Conservation (phyloP, 92 coral and sea anemone genomes). For the Bergia sp. region DNA sequence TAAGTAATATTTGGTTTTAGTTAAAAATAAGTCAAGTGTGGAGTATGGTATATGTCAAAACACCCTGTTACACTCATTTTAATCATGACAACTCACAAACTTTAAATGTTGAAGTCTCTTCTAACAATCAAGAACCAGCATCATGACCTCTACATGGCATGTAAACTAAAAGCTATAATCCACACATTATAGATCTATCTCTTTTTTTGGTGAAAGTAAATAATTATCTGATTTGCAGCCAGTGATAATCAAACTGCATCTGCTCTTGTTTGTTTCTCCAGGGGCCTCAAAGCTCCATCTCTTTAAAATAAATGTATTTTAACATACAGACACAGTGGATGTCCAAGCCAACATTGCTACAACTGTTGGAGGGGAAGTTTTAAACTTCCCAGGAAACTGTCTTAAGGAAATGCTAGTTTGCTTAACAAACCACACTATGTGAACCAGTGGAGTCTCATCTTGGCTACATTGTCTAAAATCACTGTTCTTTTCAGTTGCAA, state of each 20-base stretch:
- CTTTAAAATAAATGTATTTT: neutral
- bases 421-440: neutral
- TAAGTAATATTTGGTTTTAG: neutral
- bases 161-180: neutral
- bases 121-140: neutral
- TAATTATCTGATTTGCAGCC: no score
- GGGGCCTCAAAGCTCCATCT: neutral
- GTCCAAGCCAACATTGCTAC: neutral
- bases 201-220: neutral
- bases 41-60: no score
- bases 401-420: neutral
- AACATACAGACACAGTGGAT: neutral
- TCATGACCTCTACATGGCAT: neutral
- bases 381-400: neutral
- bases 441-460: neutral
- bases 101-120: neutral
- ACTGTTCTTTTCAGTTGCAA: neutral
- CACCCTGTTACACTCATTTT: no score
- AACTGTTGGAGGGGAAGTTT: neutral
- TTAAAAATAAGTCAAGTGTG: no score
- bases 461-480: neutral
- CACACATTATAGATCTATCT: neutral
- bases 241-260: neutral
- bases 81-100: neutral
- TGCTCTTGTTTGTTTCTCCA: neutral